phyloP scores from a whole-genome alignment of 2,113 vertebrate species.

The Pteruthius melanotis region DNA sequence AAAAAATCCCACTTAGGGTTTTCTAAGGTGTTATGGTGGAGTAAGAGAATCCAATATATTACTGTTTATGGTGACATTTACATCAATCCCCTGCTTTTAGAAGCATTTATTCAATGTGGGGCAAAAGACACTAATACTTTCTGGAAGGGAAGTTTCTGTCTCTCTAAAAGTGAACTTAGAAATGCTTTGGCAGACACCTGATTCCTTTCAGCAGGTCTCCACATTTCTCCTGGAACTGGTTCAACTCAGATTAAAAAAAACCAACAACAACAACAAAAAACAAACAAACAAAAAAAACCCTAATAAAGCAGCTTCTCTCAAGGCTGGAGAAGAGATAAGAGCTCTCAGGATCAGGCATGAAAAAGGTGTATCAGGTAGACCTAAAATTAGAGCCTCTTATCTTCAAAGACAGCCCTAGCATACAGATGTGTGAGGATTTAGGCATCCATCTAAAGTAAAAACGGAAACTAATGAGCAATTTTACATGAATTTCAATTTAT shows the following conservation, averaged over 20 bases:
- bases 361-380: background rate
- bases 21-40: background rate
- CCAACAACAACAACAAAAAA: too few relatives aligned
- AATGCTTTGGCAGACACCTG: background rate
- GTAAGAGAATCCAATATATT: background rate
- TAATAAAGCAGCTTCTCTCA: background rate
- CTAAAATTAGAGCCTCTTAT: background rate
- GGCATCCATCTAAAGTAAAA: background rate
- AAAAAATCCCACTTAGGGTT: background rate
- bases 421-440: background rate
- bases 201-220: background rate
- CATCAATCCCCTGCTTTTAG: background rate
- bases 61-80: background rate
- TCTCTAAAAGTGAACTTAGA: background rate
- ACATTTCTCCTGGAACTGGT: background rate
- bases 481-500: background rate
- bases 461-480: background rate
- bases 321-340: background rate
- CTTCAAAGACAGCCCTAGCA: background rate
- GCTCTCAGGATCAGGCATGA: background rate
- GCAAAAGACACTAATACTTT: background rate
- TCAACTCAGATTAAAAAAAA: background rate
- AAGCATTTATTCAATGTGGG: fast-evolving
- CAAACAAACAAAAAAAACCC: background rate
- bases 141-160: background rate